Percentiles rank a stretch among this genome's conserved stretches.
phyloP scores from a whole-genome alignment of 2,888 invertebrate species.

The Drosophila cognata region DNA sequence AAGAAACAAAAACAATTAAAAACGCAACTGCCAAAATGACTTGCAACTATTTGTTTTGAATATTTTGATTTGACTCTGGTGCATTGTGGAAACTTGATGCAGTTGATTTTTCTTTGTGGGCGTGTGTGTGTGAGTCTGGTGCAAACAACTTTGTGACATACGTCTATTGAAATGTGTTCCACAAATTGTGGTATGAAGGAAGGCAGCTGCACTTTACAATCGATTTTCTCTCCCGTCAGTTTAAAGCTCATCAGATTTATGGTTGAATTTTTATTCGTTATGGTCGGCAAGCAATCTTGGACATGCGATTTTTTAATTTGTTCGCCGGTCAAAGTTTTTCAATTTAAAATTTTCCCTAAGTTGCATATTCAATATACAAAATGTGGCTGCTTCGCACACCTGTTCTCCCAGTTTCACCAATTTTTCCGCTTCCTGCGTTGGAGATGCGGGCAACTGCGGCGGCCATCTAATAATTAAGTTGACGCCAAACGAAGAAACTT shows the following conservation, averaged over 20 bases:
- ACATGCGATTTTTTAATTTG: constrained; percentile 66
- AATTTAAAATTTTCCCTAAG: constrained; percentile 71
- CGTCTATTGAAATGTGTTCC: constrained; percentile 45
- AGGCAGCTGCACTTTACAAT: constrained; percentile 44
- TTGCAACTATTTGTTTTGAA: constrained; percentile 48
- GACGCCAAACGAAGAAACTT: constrained; percentile 60
- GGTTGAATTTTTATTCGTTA: constrained; percentile 46
- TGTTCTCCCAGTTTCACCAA: constrained; percentile 41
- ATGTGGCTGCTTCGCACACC: constrained; percentile 59
- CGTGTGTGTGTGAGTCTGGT: constrained; percentile 25
- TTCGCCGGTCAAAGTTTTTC: constrained; percentile 71
- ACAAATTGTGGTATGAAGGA: constrained; percentile 9
- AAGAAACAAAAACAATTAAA: constrained; percentile 22
- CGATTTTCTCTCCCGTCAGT: constrained; percentile 1
- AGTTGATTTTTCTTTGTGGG: neutral
- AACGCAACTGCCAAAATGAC: constrained; percentile 35
- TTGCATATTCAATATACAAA: constrained; percentile 74
- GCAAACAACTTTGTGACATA: constrained; percentile 56
- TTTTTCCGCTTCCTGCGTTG: constrained; percentile 6
- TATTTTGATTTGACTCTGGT: constrained; percentile 6
- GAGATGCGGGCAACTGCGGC: constrained; percentile 44
- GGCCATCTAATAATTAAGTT: constrained; percentile 74
- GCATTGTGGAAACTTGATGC: constrained; percentile 1
- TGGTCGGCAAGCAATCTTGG: constrained; percentile 28
- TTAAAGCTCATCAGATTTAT: constrained; percentile 58